phyloP scores from a whole-genome alignment of 1,140 invertebrate genomes.

The Hirudo medicinalis region DNA sequence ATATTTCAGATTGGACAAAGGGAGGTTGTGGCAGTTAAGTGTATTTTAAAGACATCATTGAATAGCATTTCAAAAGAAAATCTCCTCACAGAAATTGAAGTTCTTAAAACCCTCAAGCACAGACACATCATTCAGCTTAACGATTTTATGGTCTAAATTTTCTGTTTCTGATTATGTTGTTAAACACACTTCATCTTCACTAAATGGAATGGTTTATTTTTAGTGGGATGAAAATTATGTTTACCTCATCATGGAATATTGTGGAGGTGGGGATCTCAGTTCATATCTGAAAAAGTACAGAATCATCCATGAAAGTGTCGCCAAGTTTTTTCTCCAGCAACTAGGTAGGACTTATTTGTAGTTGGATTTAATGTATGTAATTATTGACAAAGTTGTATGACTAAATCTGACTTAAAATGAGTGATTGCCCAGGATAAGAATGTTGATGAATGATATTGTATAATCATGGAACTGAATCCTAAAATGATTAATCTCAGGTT shows the following conservation, averaged over 20 bases:
- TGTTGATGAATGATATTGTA: no score
- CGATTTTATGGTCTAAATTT: constrained; percentile 52
- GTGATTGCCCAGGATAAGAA: no score
- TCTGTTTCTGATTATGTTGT: not conserved
- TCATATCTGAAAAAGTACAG: constrained; percentile 60
- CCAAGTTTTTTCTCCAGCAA: constrained; percentile 66
- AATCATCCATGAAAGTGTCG: constrained; percentile 59
- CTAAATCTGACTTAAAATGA: no score
- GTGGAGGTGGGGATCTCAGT: constrained; percentile 70
- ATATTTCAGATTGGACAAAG: constrained; percentile 39
- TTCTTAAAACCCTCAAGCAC: constrained; percentile 68
- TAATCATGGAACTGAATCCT: no score
- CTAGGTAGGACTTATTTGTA: constrained; percentile 40
- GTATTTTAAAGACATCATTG: constrained; percentile 60
- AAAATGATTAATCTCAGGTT: no score
- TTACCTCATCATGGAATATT: constrained; percentile 78
- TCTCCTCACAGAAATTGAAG: constrained; percentile 67
- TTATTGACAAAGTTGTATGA: no score
- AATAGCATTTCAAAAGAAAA: constrained; percentile 63
- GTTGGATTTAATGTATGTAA: no score
- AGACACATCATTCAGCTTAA: constrained; percentile 68
- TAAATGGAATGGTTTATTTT: constrained; percentile 21
- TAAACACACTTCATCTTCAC: no score
- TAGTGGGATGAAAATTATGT: constrained; percentile 56
- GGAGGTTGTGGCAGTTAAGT: constrained; percentile 66